Evolutionary conservation across 2,797 vertebrate species (phyloP), one percentile per base, ranked within the genome.

Genomic region (Rhinella marina): DNA sequence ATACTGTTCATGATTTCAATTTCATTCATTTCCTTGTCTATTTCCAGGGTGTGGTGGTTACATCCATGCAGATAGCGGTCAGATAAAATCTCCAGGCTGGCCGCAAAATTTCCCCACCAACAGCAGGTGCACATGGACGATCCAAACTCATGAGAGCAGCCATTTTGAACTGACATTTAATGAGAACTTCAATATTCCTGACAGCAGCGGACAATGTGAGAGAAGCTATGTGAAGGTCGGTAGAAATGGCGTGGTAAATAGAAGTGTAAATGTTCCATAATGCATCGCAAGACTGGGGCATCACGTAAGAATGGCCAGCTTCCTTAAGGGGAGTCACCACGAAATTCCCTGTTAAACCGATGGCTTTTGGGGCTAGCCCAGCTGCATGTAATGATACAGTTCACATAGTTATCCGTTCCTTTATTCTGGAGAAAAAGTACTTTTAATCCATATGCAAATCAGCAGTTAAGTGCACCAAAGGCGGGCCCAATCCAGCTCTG

Each of bases 11-110:
- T 25, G 5, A 41, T 3, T 41, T 7, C 73, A 76, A 23, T n/a
- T 21, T 6, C 5, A 52, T 50, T 11, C 52, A 7, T 48, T 76
- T 52, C 8, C 19, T 16, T 62, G 6, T 76, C 8, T 50, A 48
- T 90, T 91, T 87, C 29, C 90, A 99, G 98, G 97, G 6, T 99
- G 98, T 90, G 98, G 98, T 90, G 97, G 98, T 21, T 92, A 94
- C 83, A 93, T 99, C 90, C 97, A 99, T 88, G 95, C 95, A 27
- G 96, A 97, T 25, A 90, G 88, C 0, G 97, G 97, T 52, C 93
- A 87, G 9, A 94, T 99, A 92, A 96, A 93, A 89, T 98, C 98
- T 76, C 97, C 97, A 76, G 97, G 96, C 41, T 98, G 97, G 95
- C 98, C 98, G 79, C 95, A 97, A 90, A 96, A 96, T 92, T 99